Evolutionary conservation across 2,888 invertebrate genomes (phyloP).

Genomic region (Pandemis heparana): DNA sequence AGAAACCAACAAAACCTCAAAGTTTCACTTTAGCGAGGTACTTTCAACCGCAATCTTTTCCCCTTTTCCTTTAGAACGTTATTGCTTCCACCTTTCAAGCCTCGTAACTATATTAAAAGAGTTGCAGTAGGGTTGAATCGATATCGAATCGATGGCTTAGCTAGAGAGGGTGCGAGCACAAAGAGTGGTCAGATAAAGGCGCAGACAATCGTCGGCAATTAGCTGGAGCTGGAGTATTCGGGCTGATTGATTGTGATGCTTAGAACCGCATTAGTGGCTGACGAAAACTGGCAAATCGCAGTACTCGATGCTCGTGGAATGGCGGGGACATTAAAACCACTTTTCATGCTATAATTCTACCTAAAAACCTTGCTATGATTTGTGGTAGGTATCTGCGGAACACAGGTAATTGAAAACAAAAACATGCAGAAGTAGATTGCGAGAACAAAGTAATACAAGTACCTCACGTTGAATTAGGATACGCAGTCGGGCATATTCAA

Average conservation of each 20-base stretch:
- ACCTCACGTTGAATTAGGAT: background rate
- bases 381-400: background rate
- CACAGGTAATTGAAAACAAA: background rate
- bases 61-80: constrained; percentile 29
- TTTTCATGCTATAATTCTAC: too few relatives aligned
- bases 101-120: constrained; percentile 49
- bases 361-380: too few relatives aligned
- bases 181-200: constrained; percentile 69
- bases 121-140: constrained; percentile 58
- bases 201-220: constrained; percentile 74
- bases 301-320: background rate
- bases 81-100: constrained; percentile 39
- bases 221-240: constrained; percentile 67
- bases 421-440: background rate
- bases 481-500: constrained; percentile 6
- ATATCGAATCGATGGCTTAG: constrained; percentile 34
- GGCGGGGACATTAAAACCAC: background rate
- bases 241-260: constrained; percentile 67
- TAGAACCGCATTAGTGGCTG: constrained; percentile 67
- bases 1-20: constrained; percentile 22
- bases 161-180: constrained; percentile 56
- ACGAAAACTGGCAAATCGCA: constrained; percentile 50
- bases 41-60: constrained; percentile 20
- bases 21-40: constrained; percentile 16
- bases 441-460: background rate